A percentile compares a stretch with the other conserved stretches of the same genome.
These are phyloP conservation scores for Volucella bombylans DNA, from an alignment of 2,888 invertebrate genomes.

Conservation along the genomic window DNA sequence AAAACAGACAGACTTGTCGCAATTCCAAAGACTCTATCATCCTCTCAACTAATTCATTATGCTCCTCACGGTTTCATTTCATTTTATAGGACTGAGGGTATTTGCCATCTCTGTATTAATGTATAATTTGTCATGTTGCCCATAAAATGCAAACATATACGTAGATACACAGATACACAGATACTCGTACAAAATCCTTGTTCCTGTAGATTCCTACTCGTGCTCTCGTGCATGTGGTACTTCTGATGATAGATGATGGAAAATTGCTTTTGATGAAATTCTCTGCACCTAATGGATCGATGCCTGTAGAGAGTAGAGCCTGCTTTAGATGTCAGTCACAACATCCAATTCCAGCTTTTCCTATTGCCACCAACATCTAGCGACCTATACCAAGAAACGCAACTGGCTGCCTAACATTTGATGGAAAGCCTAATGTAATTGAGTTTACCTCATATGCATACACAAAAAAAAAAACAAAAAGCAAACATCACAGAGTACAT, in stretches of 20 bases:
- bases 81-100: not conserved
- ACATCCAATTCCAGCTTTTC: constrained; percentile 13
- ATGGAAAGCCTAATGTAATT: constrained; percentile 56
- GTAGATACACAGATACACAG: not conserved
- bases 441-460: constrained; percentile 64
- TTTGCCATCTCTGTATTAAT: constrained; percentile 16
- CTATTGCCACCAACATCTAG: not conserved
- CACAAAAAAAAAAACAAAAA: constrained; percentile 6
- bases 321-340: constrained; percentile 49
- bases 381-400: not conserved
- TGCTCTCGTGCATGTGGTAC: constrained; percentile 27
- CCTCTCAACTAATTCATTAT: constrained; percentile 35
- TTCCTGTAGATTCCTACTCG: too few relatives aligned
- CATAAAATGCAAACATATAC: constrained; percentile 17
- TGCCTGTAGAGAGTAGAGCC: constrained; percentile 4
- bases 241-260: constrained; percentile 63
- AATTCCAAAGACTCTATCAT: constrained; percentile 15
- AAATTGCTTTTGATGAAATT: constrained; percentile 71
- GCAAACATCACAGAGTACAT: too few relatives aligned
- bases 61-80: constrained; percentile 31
- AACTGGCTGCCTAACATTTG: not conserved
- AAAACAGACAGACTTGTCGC: constrained; percentile 5
- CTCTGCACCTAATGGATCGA: constrained; percentile 57
- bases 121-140: constrained; percentile 67
- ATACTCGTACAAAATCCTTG: too few relatives aligned